Evolutionary conservation across 2,888 invertebrate genomes (phyloP).

Genomic region (Cataglyphis altisquamis): DNA sequence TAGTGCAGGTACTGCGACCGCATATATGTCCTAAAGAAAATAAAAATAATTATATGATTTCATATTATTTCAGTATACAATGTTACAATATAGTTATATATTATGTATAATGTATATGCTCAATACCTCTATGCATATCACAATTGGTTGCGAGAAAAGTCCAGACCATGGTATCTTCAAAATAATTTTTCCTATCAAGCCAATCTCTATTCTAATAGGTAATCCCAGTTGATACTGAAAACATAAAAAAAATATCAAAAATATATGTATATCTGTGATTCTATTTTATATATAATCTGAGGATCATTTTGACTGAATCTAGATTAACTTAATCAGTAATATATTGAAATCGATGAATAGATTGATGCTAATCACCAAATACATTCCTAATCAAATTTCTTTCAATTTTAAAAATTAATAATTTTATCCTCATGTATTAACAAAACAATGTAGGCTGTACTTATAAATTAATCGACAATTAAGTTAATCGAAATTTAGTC

Average conservation of each 20-base stretch:
- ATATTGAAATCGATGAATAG: not conserved
- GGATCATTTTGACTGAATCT: not conserved
- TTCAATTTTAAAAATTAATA: not conserved
- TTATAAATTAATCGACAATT: not conserved
- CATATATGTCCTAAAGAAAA: slow-evolving; percentile 89
- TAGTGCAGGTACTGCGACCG: slow-evolving; percentile 92
- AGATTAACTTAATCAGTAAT: not conserved
- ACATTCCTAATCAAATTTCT: not conserved
- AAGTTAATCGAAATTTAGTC: not conserved
- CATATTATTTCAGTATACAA: not conserved
- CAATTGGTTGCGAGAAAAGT: slow-evolving; percentile 91
- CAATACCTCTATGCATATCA: slow-evolving; percentile 90
- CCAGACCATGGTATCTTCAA: slow-evolving; percentile 93
- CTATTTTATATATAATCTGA: not conserved
- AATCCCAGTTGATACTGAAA: slow-evolving; percentile 93
- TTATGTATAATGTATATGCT: not conserved
- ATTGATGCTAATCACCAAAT: not conserved
- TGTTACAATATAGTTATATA: not conserved
- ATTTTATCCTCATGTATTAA: not conserved
- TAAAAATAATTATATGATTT: slow-evolving; percentile 2
- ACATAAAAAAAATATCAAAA: not conserved
- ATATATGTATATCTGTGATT: not conserved
- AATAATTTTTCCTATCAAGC: slow-evolving; percentile 92
- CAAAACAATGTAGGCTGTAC: not conserved
- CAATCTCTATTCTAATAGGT: slow-evolving; percentile 94